Evolutionary conservation across 2,797 vertebrate genomes (phyloP).

Genomic region (Mormyrus proboscirostris): DNA sequence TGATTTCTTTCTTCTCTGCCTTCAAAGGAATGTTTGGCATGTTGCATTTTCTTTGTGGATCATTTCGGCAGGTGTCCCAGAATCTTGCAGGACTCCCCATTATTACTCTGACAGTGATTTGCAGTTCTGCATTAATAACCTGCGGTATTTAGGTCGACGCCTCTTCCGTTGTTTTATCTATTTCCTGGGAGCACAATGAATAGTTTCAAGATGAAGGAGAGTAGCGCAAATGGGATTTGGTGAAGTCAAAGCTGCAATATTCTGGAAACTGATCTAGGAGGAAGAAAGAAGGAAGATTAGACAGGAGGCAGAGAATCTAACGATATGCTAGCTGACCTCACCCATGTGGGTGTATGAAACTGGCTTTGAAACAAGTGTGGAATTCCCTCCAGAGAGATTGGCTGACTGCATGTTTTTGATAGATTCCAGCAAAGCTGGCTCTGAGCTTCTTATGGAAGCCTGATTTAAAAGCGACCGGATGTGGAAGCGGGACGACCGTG

Average conservation of each 20-base stretch:
- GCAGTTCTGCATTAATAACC: constrained; percentile 14
- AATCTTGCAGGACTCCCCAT: not conserved
- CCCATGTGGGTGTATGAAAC: not conserved
- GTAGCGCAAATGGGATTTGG: not conserved
- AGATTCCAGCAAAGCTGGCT: not conserved
- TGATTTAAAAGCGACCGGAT: not conserved
- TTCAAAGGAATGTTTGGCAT: not conserved
- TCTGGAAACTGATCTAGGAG: not conserved
- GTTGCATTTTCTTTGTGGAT: not conserved
- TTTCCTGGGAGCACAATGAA: not conserved
- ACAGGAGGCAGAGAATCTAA: not conserved
- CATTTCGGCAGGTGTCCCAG: not conserved
- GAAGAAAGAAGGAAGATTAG: not conserved
- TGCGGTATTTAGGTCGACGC: constrained; percentile 5
- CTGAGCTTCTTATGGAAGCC: not conserved
- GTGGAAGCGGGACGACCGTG: not conserved
- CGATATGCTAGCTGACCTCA: not conserved
- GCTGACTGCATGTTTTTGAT: not conserved
- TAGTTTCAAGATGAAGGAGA: not conserved
- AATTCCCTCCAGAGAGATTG: not conserved
- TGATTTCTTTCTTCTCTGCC: not conserved
- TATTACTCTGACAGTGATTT: constrained; percentile 8
- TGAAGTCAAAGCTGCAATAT: not conserved
- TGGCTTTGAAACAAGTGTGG: not conserved
- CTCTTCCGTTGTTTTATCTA: not conserved